phyloP scores from a whole-genome alignment of 2,797 vertebrate genomes.

The Scarus forsteni region DNA sequence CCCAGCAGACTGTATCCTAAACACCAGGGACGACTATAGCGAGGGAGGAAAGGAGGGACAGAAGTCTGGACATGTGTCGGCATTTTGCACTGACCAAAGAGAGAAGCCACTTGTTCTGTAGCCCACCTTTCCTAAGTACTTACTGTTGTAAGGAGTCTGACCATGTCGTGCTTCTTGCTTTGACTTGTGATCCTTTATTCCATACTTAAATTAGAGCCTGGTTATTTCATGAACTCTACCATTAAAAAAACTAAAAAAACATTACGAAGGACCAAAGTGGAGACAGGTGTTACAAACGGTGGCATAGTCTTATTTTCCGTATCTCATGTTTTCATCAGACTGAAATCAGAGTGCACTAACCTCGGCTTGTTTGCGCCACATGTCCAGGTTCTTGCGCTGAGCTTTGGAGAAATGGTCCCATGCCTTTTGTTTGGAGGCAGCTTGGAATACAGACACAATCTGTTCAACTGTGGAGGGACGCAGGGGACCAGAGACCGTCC shows the following conservation, averaged over 20 bases:
- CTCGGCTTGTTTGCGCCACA: slow-evolving; percentile 99
- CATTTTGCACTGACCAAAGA: slow-evolving; percentile 33
- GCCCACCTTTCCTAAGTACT: slow-evolving; percentile 56
- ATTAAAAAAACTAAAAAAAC: slow-evolving; percentile 20
- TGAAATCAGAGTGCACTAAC: slow-evolving; percentile 85
- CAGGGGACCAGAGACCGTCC: slow-evolving; percentile 80
- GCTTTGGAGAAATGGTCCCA: slow-evolving; percentile 99
- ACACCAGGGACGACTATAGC: slow-evolving; percentile 58
- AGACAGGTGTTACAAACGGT: slow-evolving; percentile 37
- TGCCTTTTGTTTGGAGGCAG: slow-evolving; percentile 99
- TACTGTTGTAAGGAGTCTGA: slow-evolving; percentile 59
- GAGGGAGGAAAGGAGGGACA: slow-evolving; percentile 51
- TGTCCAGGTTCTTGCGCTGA: slow-evolving; percentile 99
- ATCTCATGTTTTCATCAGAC: slow-evolving; percentile 46
- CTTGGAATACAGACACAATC: slow-evolving; percentile 99
- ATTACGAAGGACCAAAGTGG: slow-evolving; percentile 7
- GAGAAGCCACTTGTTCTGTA: slow-evolving; percentile 32
- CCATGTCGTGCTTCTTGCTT: slow-evolving; percentile 10
- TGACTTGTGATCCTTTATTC: slow-evolving; percentile 15
- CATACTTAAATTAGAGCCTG: slow-evolving; percentile 3
- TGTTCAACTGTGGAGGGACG: slow-evolving; percentile 94
- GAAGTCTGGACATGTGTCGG: slow-evolving; percentile 39
- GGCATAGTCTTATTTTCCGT: slow-evolving; percentile 46
- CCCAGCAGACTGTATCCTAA: slow-evolving; percentile 64
- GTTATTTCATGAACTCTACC: slow-evolving; percentile 1